These are phyloP conservation scores for Emydocephalus ijimae DNA, from an alignment of 2,113 vertebrate species.

Conservation along the genomic window DNA sequence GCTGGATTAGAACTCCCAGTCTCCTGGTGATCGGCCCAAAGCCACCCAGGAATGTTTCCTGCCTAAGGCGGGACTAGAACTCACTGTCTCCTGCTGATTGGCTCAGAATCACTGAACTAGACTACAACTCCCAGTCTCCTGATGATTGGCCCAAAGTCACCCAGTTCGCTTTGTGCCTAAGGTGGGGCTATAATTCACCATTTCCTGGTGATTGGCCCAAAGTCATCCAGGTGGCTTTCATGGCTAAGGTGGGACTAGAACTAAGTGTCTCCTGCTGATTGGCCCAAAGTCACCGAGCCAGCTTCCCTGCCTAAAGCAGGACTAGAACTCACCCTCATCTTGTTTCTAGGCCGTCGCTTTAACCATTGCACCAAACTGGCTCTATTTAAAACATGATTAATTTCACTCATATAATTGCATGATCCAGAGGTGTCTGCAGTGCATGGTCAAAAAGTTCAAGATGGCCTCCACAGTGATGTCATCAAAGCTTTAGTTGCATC, in stretches of 20 bases:
- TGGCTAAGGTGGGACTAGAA: too few species aligned
- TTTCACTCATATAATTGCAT: not conserved
- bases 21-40: not conserved
- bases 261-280: too few species aligned
- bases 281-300: too few species aligned
- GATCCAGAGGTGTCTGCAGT: not conserved
- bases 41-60: not conserved
- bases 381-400: not conserved
- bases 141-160: not conserved
- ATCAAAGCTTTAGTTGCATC: not conserved
- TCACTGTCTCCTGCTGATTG: not conserved
- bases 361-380: too few species aligned
- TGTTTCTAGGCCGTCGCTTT: not conserved
- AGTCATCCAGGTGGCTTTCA: too few species aligned
- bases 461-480: not conserved
- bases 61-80: too few species aligned
- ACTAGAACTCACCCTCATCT: too few species aligned
- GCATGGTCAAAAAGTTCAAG: not conserved
- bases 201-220: too few species aligned
- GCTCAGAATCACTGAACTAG: too few species aligned
- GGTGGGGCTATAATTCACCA: rapidly evolving
- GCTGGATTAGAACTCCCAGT: not conserved
- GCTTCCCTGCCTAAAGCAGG: too few species aligned
- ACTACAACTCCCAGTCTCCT: not conserved
- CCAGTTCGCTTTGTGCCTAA: not conserved